Conservation (phyloP, 2,797 vertebrate genomes). For the Phalanger gymnotis region DNA sequence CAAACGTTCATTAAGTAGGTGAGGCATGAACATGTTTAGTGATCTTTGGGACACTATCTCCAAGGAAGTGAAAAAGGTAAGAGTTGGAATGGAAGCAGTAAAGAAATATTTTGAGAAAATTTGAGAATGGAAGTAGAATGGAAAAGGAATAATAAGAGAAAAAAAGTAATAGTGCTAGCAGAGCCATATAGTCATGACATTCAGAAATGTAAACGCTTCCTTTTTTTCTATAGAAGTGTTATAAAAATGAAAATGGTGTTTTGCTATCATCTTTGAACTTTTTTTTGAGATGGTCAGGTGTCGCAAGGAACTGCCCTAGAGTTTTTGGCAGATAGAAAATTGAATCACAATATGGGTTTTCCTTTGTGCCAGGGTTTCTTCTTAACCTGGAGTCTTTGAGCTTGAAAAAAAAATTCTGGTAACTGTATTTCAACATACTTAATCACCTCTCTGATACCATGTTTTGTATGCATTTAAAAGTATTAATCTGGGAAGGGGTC, state of each 20-base stretch:
- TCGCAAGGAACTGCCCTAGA: background rate
- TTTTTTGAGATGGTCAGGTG: background rate
- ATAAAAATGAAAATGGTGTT: background rate
- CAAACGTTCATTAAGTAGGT: background rate
- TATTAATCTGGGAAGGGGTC: background rate
- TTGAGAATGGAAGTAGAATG: background rate
- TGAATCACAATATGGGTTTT: background rate
- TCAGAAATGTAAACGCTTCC: background rate
- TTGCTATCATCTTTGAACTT: background rate
- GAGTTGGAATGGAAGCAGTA: background rate
- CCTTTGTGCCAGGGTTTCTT: background rate
- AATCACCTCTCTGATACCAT: background rate
- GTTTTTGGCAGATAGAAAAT: background rate
- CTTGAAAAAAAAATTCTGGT: background rate
- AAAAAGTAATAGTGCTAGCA: background rate
- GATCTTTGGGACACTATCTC: background rate
- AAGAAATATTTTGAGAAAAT: background rate
- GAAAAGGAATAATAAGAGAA: background rate
- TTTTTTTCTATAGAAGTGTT: background rate
- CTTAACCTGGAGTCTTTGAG: background rate
- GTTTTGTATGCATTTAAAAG: background rate
- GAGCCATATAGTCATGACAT: background rate
- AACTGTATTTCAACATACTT: background rate
- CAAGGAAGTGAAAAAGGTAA: background rate
- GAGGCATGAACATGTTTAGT: background rate